Base-by-base conservation (phyloP, 1,140 invertebrate genomes). In the Bombyx mandarina region DNA sequence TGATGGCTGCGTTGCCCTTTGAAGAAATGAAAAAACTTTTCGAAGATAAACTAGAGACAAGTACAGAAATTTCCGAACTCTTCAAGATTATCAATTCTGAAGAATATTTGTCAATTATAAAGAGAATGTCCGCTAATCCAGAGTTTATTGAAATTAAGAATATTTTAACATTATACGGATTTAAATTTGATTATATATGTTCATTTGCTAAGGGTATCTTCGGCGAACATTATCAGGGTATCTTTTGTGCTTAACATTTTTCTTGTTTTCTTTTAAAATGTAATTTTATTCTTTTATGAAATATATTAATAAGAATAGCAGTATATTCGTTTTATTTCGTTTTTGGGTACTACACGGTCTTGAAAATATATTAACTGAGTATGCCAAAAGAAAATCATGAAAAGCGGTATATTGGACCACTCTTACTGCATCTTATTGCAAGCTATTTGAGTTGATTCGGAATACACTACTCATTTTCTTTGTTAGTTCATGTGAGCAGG, bases 21-120 rank as follows among this genome's bases (percentile, higher is more conserved):
- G 61, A 73, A 35, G 67, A 75, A 10, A 69, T 70, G 61, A 67
- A 65, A 50, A 54, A 67, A 18, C 46, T 69, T 22, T 71, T 75
- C 7, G 64, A 73, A 60, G 63, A 10, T 6, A 72, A 76, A 65
- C 53, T 76, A 35, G 45, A 64, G 62, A 70, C 51, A 8, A 58
- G 43, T 45, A 55, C 61, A n/a, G 69, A 76, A 61, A 49, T 72
- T 7, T 63, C 56, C 0, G 22, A 68, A 42, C 52, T 76, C 8
- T 60, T 70, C 9, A 61, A 68, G 61, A 66, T 57, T 0, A 52
- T 76, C 26, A 61, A 57, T 35, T 72, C 71, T 7, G 18, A 57
- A 52, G 69, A 74, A 42, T 74, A 74, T 62, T 53, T 63, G 43
- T 51, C 60, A n/a, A 74, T 76, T 48, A 35, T 72, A 45, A 58